Percentiles rank a stretch among this genome's conserved stretches.
These are phyloP conservation scores for Platynereis dumerilii DNA, from an alignment of 2,888 invertebrate species.

Conservation along the genomic window DNA sequence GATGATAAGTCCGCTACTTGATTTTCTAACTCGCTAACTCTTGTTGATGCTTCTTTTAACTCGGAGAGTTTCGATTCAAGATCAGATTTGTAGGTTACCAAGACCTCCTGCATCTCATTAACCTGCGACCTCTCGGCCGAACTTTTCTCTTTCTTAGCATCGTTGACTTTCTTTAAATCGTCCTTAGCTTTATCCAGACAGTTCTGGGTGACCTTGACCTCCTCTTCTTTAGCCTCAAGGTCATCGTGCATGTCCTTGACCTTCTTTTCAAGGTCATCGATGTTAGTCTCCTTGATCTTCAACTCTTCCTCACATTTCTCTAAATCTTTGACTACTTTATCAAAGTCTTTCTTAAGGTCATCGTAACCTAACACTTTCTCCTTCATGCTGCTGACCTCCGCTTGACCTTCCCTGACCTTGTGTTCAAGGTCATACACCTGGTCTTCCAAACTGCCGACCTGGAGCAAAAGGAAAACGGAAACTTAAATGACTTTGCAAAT, in stretches of 20 bases:
- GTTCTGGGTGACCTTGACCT: constrained; percentile 1
- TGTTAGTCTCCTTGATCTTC: not conserved
- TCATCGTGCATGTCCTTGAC: not conserved
- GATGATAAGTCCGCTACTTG: too few relatives aligned
- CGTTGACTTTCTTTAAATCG: constrained; percentile 7
- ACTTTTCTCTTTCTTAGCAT: not conserved
- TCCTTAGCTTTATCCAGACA: not conserved
- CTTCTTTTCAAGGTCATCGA: not conserved
- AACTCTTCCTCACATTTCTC: not conserved
- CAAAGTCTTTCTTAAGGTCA: not conserved
- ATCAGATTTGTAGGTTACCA: too few relatives aligned
- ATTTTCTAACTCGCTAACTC: too few relatives aligned
- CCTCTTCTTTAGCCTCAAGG: not conserved
- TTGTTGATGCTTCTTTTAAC: too few relatives aligned
- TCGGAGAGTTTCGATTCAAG: too few relatives aligned
- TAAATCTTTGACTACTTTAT: not conserved
- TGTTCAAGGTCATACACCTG: constrained; percentile 25
- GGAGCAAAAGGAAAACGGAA: too few relatives aligned
- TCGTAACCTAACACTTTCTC: constrained; percentile 9
- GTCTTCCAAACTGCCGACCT: constrained; percentile 22
- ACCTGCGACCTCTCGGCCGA: not conserved
- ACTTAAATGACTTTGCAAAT: too few relatives aligned
- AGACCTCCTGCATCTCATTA: too few relatives aligned
- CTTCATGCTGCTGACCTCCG: constrained; percentile 29
- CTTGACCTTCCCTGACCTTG: constrained; percentile 15